phyloP scores from a whole-genome alignment of 2,113 vertebrate species.

The Pituophis catenifer region DNA sequence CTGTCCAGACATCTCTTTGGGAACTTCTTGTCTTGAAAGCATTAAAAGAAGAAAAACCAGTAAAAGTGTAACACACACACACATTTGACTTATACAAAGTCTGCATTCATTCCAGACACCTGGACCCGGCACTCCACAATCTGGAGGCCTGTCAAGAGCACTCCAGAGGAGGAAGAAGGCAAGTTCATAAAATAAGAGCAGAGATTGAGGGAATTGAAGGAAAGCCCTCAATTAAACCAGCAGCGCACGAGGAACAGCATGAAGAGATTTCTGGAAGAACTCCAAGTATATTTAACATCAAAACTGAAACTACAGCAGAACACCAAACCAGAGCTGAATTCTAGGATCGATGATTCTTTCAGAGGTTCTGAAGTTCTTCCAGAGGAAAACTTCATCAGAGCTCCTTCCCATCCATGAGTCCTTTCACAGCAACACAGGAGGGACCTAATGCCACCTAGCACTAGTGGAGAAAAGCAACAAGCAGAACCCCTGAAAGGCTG shows the following conservation, averaged over 20 bases:
- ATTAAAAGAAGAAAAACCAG: constrained; percentile 8
- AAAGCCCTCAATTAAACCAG: not conserved
- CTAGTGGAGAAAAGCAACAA: not conserved
- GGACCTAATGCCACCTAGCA: not conserved
- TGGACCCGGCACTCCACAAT: not conserved
- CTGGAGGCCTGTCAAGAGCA: constrained; percentile 24
- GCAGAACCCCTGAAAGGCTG: not conserved
- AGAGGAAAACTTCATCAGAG: not conserved
- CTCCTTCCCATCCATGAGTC: not conserved
- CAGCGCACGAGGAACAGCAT: not conserved
- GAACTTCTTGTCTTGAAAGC: constrained; percentile 48
- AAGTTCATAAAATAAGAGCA: not conserved
- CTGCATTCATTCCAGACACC: constrained; percentile 33
- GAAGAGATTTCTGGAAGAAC: not conserved
- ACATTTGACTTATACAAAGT: not conserved
- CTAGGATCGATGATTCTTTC: not conserved
- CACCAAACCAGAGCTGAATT: not conserved
- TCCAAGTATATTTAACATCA: not conserved
- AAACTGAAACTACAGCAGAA: not conserved
- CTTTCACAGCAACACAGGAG: not conserved
- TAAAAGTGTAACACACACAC: not conserved
- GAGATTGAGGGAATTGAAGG: not conserved
- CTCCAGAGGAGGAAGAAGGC: constrained; percentile 28
- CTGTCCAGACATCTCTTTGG: constrained; percentile 29
- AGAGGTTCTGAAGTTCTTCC: not conserved